Evolutionary conservation across 2,888 invertebrate genomes (phyloP).

Genomic region (Leptopilina drosophilae): DNA sequence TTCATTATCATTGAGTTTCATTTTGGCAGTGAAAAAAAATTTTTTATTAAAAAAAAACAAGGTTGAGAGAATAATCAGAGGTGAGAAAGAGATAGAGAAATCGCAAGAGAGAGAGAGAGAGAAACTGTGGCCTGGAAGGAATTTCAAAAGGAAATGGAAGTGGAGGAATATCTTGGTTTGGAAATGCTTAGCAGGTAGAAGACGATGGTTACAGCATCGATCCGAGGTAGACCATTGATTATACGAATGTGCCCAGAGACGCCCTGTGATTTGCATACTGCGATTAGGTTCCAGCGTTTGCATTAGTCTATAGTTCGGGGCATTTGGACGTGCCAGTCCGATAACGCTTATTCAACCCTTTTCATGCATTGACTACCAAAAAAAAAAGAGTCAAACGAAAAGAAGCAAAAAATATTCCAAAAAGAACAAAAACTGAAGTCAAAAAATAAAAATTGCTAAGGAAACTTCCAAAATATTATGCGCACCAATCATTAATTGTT

Average conservation of each 20-base stretch:
- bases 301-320: slow-evolving; percentile 63
- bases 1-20: too few species aligned
- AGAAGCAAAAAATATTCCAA: slow-evolving; percentile 7
- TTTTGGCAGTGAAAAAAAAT: too few species aligned
- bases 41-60: too few species aligned
- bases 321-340: slow-evolving; percentile 61
- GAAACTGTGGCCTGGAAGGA: not conserved
- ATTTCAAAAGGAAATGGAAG: not conserved
- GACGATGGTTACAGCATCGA: slow-evolving; percentile 60
- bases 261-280: slow-evolving; percentile 70
- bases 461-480: too few species aligned
- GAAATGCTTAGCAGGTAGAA: slow-evolving; percentile 38
- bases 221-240: slow-evolving; percentile 65
- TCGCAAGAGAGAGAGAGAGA: too few species aligned
- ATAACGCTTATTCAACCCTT: slow-evolving; percentile 55
- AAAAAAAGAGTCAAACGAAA: too few species aligned
- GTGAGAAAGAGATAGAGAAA: too few species aligned
- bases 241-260: slow-evolving; percentile 63
- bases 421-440: too few species aligned
- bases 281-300: slow-evolving; percentile 66
- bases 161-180: slow-evolving; percentile 20
- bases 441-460: not conserved
- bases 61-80: too few species aligned
- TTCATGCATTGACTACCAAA: not conserved
- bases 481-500: too few species aligned